Percentiles rank a stretch among this genome's conserved stretches.
phyloP scores from a whole-genome alignment of 2,113 vertebrate species.

The Plectropomus leopardus region DNA sequence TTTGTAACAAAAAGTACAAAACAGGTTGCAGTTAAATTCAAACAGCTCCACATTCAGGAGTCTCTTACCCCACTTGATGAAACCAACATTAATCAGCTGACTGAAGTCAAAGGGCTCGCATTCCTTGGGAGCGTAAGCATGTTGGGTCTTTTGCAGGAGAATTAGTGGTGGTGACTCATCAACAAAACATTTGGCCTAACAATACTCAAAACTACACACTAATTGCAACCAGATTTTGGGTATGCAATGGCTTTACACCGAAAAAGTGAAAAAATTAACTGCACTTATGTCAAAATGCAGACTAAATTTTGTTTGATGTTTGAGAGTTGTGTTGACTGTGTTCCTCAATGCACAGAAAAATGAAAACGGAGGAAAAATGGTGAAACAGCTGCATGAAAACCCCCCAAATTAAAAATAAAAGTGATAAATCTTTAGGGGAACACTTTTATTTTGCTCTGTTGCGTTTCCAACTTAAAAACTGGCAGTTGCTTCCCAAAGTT shows the following conservation, averaged over 20 bases:
- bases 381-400: not conserved
- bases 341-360: not conserved
- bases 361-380: not conserved
- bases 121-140: conserved; percentile 33
- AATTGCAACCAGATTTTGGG: conserved; percentile 29
- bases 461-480: conserved; percentile 8
- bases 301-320: not conserved
- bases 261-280: not conserved
- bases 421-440: not conserved
- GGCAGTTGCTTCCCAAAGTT: conserved; percentile 1
- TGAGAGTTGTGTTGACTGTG: not conserved
- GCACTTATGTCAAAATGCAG: not conserved
- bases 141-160: conserved; percentile 31
- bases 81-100: conserved; percentile 54
- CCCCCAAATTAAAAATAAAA: not conserved
- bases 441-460: not conserved
- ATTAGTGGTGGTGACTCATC: conserved; percentile 53
- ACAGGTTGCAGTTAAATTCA: not conserved
- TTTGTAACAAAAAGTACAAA: not conserved
- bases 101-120: conserved; percentile 48
- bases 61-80: conserved; percentile 15
- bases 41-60: conserved; percentile 4
- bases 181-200: conserved; percentile 44
- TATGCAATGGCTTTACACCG: not conserved
- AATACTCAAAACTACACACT: conserved; percentile 15